Evolutionary conservation across 2,888 invertebrate species (phyloP).

Genomic region (Eupithecia dodoneata): DNA sequence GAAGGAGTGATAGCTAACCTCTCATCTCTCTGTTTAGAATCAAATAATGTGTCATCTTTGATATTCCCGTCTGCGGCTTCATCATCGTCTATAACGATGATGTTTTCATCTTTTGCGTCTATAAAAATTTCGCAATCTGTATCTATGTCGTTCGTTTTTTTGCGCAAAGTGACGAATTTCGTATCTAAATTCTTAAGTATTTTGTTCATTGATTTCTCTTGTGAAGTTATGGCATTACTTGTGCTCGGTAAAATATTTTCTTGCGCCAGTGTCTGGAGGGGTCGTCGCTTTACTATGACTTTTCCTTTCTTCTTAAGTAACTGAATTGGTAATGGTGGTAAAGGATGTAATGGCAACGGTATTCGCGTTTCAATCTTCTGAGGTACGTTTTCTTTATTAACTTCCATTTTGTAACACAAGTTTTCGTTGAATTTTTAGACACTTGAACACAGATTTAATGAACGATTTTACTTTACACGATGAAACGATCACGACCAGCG

Average conservation of each 20-base stretch:
- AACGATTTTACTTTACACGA: slow-evolving; percentile 5
- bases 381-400: slow-evolving; percentile 62
- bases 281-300: slow-evolving; percentile 37
- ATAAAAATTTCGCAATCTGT: slow-evolving; percentile 60
- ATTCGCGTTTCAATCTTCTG: slow-evolving; percentile 57
- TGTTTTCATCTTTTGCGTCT: slow-evolving; percentile 47
- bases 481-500: slow-evolving; percentile 63
- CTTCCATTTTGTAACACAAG: slow-evolving; percentile 49
- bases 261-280: slow-evolving; percentile 57
- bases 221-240: neutral
- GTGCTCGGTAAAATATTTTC: slow-evolving; percentile 15
- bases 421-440: neutral
- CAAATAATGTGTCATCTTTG: slow-evolving; percentile 20
- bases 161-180: slow-evolving; percentile 58
- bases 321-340: slow-evolving; percentile 63
- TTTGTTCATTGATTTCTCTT: slow-evolving; percentile 4
- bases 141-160: slow-evolving; percentile 54
- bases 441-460: neutral
- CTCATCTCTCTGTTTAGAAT: slow-evolving; percentile 43
- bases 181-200: slow-evolving; percentile 49
- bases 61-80: slow-evolving; percentile 40
- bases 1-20: slow-evolving; percentile 55
- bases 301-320: slow-evolving; percentile 49
- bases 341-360: slow-evolving; percentile 62
- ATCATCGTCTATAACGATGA: slow-evolving; percentile 57